These are phyloP conservation scores for Pardalotus punctatus DNA, from an alignment of 2,113 vertebrate species.

Conservation along the genomic window DNA sequence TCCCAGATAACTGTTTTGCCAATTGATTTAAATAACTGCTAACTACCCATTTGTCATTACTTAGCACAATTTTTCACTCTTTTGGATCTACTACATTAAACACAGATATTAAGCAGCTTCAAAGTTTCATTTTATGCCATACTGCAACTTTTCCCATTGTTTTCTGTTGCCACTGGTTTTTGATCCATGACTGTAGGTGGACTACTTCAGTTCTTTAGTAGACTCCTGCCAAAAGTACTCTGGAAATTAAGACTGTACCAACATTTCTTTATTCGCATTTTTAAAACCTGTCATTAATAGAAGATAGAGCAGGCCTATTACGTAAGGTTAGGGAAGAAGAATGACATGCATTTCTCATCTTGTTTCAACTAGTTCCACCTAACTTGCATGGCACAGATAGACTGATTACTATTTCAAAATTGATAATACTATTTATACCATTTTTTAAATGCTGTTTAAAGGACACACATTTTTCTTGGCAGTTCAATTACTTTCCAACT, in stretches of 20 bases:
- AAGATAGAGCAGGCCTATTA: neutral
- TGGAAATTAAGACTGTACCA: neutral
- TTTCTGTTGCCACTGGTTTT: neutral
- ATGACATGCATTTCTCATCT: neutral
- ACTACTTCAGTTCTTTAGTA: neutral
- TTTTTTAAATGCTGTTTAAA: neutral
- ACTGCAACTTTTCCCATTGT: neutral
- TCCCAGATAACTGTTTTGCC: neutral
- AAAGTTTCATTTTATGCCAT: neutral
- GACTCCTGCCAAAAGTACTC: neutral
- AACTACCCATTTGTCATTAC: neutral
- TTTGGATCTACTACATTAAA: neutral
- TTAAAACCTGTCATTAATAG: neutral
- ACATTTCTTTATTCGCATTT: neutral
- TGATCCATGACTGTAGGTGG: neutral
- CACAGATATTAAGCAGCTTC: neutral
- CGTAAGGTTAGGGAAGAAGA: neutral
- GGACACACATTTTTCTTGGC: neutral
- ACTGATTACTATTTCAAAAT: neutral
- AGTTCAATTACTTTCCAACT: neutral
- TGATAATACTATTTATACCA: neutral
- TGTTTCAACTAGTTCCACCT: neutral
- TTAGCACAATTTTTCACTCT: neutral
- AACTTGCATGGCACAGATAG: neutral
- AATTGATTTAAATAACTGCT: neutral